Evolutionary conservation across 2,113 vertebrate species (phyloP).

Genomic region (Gadus macrocephalus): DNA sequence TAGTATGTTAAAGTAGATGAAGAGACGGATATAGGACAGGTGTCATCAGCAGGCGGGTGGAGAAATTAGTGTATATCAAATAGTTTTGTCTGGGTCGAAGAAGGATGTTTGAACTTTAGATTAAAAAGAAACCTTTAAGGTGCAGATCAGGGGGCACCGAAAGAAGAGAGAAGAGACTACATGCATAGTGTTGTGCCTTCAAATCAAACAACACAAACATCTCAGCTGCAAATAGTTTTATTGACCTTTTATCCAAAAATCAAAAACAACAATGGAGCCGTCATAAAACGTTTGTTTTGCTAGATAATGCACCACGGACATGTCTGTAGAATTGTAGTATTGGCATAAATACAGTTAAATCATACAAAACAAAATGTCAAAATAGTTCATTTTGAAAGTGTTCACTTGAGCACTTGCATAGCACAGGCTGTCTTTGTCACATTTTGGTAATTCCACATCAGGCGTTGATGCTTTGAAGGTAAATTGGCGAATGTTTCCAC

Average conservation of each 20-base stretch:
- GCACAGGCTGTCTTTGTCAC: constrained; percentile 41
- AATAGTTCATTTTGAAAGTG: background rate
- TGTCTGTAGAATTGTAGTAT: constrained; percentile 15
- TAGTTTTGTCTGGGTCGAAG: too few relatives aligned
- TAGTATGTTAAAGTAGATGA: too few relatives aligned
- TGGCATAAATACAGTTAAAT: constrained; percentile 37
- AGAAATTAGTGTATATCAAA: too few relatives aligned
- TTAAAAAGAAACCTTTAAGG: too few relatives aligned
- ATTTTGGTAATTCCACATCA: constrained; percentile 37
- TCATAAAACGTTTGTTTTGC: constrained; percentile 37
- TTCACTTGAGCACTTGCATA: constrained; percentile 25
- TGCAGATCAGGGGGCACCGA: too few relatives aligned
- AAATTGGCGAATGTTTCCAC: too few relatives aligned
- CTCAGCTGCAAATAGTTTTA: constrained; percentile 57
- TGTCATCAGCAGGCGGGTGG: too few relatives aligned
- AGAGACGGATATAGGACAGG: too few relatives aligned
- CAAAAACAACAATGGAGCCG: constrained; percentile 45
- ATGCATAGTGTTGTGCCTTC: too few relatives aligned
- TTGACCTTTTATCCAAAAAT: constrained; percentile 64
- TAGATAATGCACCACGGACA: constrained; percentile 30
- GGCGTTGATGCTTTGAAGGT: constrained; percentile 18
- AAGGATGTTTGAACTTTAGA: too few relatives aligned
- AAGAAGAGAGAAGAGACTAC: too few relatives aligned
- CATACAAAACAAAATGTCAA: constrained; percentile 23
- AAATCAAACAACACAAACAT: background rate